Base-by-base conservation (phyloP, 2,797 vertebrate genomes). In the Sebastolobus altivelis region DNA sequence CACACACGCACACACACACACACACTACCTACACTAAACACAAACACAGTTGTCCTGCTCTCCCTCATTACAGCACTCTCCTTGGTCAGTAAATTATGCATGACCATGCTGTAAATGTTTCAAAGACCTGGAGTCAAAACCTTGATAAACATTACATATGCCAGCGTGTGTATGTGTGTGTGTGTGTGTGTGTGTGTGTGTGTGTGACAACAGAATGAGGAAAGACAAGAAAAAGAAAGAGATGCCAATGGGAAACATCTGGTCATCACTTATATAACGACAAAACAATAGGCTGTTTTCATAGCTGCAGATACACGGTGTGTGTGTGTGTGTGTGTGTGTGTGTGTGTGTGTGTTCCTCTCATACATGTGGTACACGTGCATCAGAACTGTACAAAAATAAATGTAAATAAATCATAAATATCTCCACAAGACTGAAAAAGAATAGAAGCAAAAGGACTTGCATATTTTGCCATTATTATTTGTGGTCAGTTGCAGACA, bases 221-320 rank as follows among this genome's bases (percentile, higher is more conserved):
- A 85, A 83, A 90, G 78, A 91, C 67, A 65, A 79, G 74, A 71
- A 66, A 33, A 77, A 87, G 68, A 74, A 74, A 71, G 38, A 13
- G 43, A 86, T 87, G 87, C 77, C 79, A 87, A 84, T 87, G 83
- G 90, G 88, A 93, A 93, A 94, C 93, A 93, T 93, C 93, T 94
- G 93, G 81, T 71, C 77, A 78, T 83, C 80, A 81, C 83, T 93
- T 92, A 88, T 67, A 65, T 91, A 93, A 92, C 37, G 22, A 74
- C 59, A 83, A 89, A 81, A 93, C 89, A 90, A 91, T 87, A 77
- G 82, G 52, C 63, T 82, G 65, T 85, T 88, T 86, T 92, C 61
- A 73, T 79, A 82, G 65, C 65, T 81, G 75, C 66, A 65, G 75
- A 84, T 78, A 60, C 22, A 58, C 38, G 25, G 1, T 49, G 65